Base-by-base conservation (phyloP, 2,113 vertebrate species). In the Amphilophus citrinellus region DNA sequence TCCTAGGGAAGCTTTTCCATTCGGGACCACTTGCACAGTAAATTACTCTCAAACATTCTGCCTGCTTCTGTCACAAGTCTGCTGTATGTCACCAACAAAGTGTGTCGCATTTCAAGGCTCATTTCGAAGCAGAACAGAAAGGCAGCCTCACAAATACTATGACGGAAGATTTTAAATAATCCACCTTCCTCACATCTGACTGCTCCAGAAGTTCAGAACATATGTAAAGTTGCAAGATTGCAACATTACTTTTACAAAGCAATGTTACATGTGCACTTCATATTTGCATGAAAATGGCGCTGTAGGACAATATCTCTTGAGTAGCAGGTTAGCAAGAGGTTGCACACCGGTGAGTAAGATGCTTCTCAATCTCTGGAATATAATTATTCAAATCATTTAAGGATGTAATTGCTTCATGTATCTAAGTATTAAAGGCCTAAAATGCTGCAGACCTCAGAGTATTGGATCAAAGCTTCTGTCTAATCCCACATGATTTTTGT, bases 401-500 rank as follows among this genome's bases (percentile, higher is more conserved):
- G 53, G n/a, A 7, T 17, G 7, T 44, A 75, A 66, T 86, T 76
- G 30, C 20, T 27, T 58, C 17, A 63, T 76, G 58, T 61, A 78
- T 80, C 9, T 73, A 63, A 76, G 32, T 17, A 68, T 80, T 77
- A 77, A 84, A 88, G 3, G 13, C 22, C 57, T 77, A 32, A 77
- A 24, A 42, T 61, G 27, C 27, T 9, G 44, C 32, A 84, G 42
- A 75, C 35, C 65, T 79, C 22, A 83, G 61, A 62, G 32, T 83
- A 89, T 80, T 88, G 68, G 65, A 86, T 91, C 82, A 73, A 68
- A 83, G 18, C 30, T 75, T 2, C 57, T 84, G 35, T 87, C 61
- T 77, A 89, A 84, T 77, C 65, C 58, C 32, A 65, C 61, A 47
- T 37, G 83, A 79, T 78, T 60, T 66, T 14, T 50, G 62, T 53